These are phyloP conservation scores for Hirundo rustica DNA, from an alignment of 2,797 vertebrate species.

Conservation along the genomic window DNA sequence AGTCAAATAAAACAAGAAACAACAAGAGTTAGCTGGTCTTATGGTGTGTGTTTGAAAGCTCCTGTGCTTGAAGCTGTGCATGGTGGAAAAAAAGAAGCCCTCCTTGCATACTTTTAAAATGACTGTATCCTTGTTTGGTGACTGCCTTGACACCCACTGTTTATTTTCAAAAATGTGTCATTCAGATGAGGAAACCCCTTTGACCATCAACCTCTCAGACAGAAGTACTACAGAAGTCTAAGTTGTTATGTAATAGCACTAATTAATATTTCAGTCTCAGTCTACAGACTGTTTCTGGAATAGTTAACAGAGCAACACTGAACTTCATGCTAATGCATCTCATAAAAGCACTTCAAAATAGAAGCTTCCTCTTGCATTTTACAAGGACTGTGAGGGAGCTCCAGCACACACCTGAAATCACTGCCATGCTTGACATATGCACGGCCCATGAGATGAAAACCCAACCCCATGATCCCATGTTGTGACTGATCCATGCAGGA, in stretches of 20 bases:
- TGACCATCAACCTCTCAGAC: background rate
- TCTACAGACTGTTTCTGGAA: constrained; percentile 19
- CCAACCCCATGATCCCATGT: background rate
- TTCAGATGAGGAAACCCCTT: background rate
- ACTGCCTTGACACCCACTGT: background rate
- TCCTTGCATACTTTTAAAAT: background rate
- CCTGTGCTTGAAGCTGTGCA: background rate
- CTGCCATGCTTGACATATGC: background rate
- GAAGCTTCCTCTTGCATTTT: background rate
- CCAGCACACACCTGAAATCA: background rate
- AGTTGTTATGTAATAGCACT: constrained; percentile 3
- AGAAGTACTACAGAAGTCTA: background rate
- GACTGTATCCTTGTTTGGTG: background rate
- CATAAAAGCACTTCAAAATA: constrained; percentile 5
- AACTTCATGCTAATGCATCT: constrained; percentile 4
- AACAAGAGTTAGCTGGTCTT: constrained; percentile 39
- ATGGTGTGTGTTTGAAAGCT: background rate
- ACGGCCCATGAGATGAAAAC: background rate
- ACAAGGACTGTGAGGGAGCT: background rate
- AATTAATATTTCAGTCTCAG: constrained; percentile 35
- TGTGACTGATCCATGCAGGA: background rate
- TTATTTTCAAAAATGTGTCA: background rate
- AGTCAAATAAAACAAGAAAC: constrained; percentile 61
- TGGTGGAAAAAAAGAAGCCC: background rate
- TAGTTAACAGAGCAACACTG: background rate